phyloP scores from a whole-genome alignment of 2,888 invertebrate genomes.

The Linyphia triangularis region DNA sequence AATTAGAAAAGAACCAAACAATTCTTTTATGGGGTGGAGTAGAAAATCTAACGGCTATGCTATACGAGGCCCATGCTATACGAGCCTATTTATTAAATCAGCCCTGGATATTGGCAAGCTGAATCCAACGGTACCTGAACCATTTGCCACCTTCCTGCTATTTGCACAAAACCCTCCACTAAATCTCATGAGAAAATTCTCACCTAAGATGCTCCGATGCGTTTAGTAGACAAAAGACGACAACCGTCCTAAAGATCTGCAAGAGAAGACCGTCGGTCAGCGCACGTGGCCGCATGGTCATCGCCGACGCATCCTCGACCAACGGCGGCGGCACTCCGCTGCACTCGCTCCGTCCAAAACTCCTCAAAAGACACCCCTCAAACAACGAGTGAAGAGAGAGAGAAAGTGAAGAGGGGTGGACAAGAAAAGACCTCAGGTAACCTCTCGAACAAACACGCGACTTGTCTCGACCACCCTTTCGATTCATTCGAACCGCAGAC shows the following conservation, averaged over 20 bases:
- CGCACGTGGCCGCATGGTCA: conserved; percentile 48
- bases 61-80: too few species aligned
- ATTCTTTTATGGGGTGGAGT: too few species aligned
- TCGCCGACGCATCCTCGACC: conserved; percentile 22
- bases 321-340: neutral
- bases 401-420: neutral
- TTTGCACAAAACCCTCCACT: too few species aligned
- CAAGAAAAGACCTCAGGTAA: conserved; percentile 27
- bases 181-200: too few species aligned
- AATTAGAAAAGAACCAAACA: too few species aligned
- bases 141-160: too few species aligned
- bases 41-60: too few species aligned
- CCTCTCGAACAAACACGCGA: conserved; percentile 8
- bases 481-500: conserved; percentile 6
- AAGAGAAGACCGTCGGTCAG: conserved; percentile 37
- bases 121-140: too few species aligned
- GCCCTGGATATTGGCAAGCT: too few species aligned
- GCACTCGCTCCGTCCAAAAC: neutral
- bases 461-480: conserved; percentile 25
- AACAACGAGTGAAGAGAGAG: neutral
- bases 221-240: conserved; percentile 20
- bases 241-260: conserved; percentile 11
- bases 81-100: too few species aligned
- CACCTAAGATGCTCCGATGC: conserved; percentile 35
- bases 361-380: conserved; percentile 24